A percentile compares a stretch with the other conserved stretches of the same genome.
These are phyloP conservation scores for Acestrorhynchus altus DNA, from an alignment of 2,797 vertebrate genomes.

Conservation along the genomic window DNA sequence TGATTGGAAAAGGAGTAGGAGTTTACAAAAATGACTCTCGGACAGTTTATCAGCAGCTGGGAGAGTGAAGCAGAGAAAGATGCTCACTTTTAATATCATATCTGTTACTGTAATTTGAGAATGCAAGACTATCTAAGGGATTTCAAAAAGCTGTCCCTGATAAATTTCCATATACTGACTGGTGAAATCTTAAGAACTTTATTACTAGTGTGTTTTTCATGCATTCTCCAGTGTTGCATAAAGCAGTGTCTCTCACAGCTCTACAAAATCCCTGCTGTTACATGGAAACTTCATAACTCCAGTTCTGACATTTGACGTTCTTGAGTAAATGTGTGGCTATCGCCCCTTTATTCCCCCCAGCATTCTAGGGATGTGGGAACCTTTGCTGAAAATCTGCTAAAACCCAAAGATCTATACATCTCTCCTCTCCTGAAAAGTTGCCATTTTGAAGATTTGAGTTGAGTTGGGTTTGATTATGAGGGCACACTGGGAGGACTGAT, in stretches of 20 bases:
- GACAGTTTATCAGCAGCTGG: constrained; percentile 7
- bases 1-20: constrained; percentile 21
- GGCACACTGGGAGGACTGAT: background rate
- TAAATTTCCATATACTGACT: no score
- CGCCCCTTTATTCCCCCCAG: background rate
- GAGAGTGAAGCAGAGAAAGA: constrained; percentile 2
- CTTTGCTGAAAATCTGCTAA: background rate
- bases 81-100: background rate
- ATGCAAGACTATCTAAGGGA: no score
- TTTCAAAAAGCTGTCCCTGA: background rate
- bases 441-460: background rate
- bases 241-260: background rate
- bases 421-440: background rate
- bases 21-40: background rate
- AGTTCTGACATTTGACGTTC: constrained; percentile 13
- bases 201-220: background rate
- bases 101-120: background rate
- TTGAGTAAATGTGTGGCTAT: background rate
- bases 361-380: background rate
- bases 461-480: background rate
- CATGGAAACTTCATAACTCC: background rate
- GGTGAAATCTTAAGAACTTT: background rate
- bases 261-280: background rate
- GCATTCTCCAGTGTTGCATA: background rate
- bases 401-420: background rate